phyloP scores from a whole-genome alignment of 2,113 vertebrate genomes.

The Oxyruncus cristatus region DNA sequence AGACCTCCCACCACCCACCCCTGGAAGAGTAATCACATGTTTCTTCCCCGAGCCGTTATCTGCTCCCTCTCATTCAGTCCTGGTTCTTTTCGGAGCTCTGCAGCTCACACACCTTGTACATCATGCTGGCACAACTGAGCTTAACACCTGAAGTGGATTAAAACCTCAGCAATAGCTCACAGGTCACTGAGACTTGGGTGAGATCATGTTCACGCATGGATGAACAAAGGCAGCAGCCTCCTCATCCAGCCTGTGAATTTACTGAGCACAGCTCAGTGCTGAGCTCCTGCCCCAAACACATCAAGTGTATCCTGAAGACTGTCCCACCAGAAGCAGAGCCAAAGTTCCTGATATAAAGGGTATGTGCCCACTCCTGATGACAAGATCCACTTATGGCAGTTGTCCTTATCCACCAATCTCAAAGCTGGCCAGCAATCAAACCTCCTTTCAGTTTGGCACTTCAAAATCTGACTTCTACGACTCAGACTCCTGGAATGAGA shows the following conservation, averaged over 20 bases:
- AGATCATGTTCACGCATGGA: neutral
- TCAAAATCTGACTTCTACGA: neutral
- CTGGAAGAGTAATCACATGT: neutral
- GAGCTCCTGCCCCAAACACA: neutral
- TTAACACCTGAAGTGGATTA: neutral
- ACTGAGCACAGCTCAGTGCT: neutral
- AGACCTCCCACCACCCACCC: neutral
- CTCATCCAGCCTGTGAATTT: neutral
- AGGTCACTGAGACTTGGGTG: neutral
- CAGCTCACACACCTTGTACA: neutral
- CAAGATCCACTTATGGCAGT: neutral
- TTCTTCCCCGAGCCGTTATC: neutral
- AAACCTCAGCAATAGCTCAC: neutral
- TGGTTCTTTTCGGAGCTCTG: neutral
- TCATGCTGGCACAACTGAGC: neutral
- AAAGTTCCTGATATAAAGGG: neutral
- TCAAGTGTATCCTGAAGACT: fast-evolving
- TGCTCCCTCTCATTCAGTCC: neutral
- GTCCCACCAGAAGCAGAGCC: neutral
- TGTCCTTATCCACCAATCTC: neutral
- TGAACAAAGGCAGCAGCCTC: neutral
- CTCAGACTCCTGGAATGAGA: neutral
- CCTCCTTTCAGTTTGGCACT: neutral
- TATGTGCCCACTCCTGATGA: fast-evolving
- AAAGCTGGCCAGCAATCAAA: neutral